These are phyloP conservation scores for Tineola bisselliella DNA, from an alignment of 2,888 invertebrate species.

Conservation along the genomic window DNA sequence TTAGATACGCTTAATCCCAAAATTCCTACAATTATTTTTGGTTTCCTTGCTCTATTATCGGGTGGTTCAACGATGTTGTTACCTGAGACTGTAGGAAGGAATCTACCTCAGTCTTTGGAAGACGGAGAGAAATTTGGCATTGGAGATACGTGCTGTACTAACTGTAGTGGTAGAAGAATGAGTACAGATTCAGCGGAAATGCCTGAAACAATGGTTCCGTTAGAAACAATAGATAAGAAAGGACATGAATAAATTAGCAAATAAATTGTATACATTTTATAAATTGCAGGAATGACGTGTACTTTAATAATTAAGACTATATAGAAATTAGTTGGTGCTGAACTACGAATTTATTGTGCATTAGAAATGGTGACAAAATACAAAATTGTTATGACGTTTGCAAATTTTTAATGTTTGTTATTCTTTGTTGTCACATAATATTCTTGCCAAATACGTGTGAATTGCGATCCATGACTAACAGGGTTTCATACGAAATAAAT, in stretches of 20 bases:
- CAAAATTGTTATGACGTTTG: neutral
- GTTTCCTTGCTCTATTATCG: constrained; percentile 76
- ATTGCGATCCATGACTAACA: neutral
- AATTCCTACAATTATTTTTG: constrained; percentile 81
- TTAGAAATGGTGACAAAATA: neutral
- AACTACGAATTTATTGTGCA: neutral
- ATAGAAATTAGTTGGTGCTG: neutral
- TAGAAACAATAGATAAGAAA: constrained; percentile 25
- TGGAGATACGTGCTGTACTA: constrained; percentile 83
- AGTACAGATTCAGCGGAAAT: constrained; percentile 43
- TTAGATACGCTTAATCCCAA: constrained; percentile 81
- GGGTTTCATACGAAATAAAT: no score
- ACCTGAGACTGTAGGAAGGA: constrained; percentile 83
- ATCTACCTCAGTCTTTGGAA: constrained; percentile 83
- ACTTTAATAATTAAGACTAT: neutral
- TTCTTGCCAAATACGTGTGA: neutral
- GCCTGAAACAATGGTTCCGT: constrained; percentile 56
- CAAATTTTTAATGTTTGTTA: neutral
- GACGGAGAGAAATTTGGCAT: constrained; percentile 87
- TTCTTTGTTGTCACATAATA: neutral
- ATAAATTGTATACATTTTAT: neutral
- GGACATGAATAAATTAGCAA: neutral
- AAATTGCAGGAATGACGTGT: neutral
- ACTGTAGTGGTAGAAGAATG: constrained; percentile 62
- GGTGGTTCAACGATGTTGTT: constrained; percentile 78